Evolutionary conservation across 2,888 invertebrate genomes (phyloP).

Genomic region (Rugalucina vietnamica): DNA sequence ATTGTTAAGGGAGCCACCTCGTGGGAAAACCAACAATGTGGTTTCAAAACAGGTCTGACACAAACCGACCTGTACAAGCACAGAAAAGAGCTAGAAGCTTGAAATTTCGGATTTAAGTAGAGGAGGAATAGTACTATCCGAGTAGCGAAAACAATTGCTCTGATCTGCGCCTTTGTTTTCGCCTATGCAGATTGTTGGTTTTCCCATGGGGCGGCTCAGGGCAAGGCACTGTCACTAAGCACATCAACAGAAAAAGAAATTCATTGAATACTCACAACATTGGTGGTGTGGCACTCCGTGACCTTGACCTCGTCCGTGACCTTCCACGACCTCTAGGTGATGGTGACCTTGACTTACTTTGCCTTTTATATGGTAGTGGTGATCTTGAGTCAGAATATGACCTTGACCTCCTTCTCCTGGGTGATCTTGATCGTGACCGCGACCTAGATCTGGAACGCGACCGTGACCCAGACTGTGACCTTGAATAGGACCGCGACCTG

Average conservation of each 20-base stretch:
- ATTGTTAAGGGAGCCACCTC: too few species aligned
- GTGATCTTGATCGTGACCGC: constrained; percentile 82
- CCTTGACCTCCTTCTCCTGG: constrained; percentile 69
- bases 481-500: constrained; percentile 19
- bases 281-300: constrained; percentile 88
- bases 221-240: not conserved
- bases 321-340: constrained; percentile 16
- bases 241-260: not conserved
- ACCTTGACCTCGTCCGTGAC: constrained; percentile 69
- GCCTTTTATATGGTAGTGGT: constrained; percentile 73
- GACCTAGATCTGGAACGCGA: constrained; percentile 82
- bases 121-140: too few species aligned
- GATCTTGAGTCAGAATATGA: constrained; percentile 69
- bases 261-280: constrained; percentile 85
- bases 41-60: too few species aligned
- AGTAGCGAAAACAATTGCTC: too few species aligned
- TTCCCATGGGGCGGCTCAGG: too few species aligned
- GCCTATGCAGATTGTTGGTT: too few species aligned
- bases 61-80: too few species aligned
- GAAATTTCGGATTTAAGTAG: too few species aligned
- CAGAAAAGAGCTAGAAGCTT: too few species aligned
- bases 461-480: constrained; percentile 85
- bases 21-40: too few species aligned
- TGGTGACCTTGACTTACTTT: constrained; percentile 61
- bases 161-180: too few species aligned